A percentile compares a stretch with the other conserved stretches of the same genome.
phyloP scores from a whole-genome alignment of 1,140 invertebrate species.

The Eulimnadia texana region DNA sequence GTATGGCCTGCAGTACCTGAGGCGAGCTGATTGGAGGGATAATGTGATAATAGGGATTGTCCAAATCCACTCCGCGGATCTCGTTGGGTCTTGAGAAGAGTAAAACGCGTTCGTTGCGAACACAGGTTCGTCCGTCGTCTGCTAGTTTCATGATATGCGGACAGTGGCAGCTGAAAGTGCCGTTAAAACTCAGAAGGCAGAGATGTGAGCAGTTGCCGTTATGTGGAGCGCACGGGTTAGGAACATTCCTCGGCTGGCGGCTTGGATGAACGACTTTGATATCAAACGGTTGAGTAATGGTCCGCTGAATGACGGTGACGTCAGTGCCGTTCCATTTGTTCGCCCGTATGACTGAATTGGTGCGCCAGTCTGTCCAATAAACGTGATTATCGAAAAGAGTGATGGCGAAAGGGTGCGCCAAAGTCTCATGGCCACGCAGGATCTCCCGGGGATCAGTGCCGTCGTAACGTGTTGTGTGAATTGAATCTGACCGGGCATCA shows the following conservation, averaged over 20 bases:
- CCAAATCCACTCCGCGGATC: slow-evolving; percentile 65
- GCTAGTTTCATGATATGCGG: slow-evolving; percentile 59
- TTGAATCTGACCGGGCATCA: slow-evolving; percentile 63
- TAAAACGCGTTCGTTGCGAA: slow-evolving; percentile 59
- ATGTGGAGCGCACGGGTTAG: slow-evolving; percentile 38
- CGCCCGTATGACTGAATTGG: slow-evolving; percentile 43
- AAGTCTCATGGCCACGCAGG: slow-evolving; percentile 35
- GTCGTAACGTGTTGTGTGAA: slow-evolving; percentile 56
- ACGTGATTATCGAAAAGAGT: slow-evolving; percentile 44
- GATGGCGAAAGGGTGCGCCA: slow-evolving; percentile 50
- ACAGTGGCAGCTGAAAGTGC: slow-evolving; percentile 50
- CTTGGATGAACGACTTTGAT: slow-evolving; percentile 33
- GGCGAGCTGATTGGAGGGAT: slow-evolving; percentile 45
- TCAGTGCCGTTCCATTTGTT: slow-evolving; percentile 50
- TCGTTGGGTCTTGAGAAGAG: slow-evolving; percentile 56
- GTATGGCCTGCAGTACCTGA: slow-evolving; percentile 41
- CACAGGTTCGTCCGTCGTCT: slow-evolving; percentile 46
- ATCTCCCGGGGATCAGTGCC: slow-evolving; percentile 36
- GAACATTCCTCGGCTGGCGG: slow-evolving; percentile 26
- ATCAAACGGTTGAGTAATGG: slow-evolving; percentile 49
- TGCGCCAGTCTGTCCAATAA: slow-evolving; percentile 54
- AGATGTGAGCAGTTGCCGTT: slow-evolving; percentile 48
- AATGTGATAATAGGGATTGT: slow-evolving; percentile 54
- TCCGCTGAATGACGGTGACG: slow-evolving; percentile 39
- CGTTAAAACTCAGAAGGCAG: slow-evolving; percentile 43